Percentiles rank a stretch among this genome's conserved stretches.
phyloP scores from a whole-genome alignment of 2,888 invertebrate genomes.

The Druceiella hillmani region DNA sequence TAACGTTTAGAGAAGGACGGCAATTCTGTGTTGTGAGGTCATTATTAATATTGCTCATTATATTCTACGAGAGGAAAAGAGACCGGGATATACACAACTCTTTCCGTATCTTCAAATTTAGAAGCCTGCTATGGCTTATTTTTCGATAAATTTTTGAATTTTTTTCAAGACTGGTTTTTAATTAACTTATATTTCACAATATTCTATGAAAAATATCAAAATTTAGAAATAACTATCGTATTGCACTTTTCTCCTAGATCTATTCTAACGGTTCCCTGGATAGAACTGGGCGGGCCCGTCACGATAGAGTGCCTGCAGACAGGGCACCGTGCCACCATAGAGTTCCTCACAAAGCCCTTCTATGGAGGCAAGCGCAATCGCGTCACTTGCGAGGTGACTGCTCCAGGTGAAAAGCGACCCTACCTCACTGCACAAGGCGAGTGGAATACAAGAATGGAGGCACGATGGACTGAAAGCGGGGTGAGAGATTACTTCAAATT shows the following conservation, averaged over 20 bases:
- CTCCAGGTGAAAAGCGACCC: constrained; percentile 81
- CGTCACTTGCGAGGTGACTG: constrained; percentile 75
- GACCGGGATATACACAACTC: too few species aligned
- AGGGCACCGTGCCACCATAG: constrained; percentile 87
- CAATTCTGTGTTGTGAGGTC: too few species aligned
- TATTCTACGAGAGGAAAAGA: too few species aligned
- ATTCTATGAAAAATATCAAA: too few species aligned
- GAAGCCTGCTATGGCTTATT: too few species aligned
- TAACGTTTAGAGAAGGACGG: too few species aligned
- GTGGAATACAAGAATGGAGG: constrained; percentile 96
- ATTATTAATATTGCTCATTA: too few species aligned
- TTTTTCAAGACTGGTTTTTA: too few species aligned
- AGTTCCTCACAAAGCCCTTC: constrained; percentile 97
- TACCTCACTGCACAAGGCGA: constrained; percentile 88
- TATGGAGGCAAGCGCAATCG: constrained; percentile 94
- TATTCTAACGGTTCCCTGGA: constrained; percentile 97
- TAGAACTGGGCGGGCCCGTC: constrained; percentile 93
- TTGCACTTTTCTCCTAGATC: constrained; percentile 62
- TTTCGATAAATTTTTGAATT: too few species aligned
- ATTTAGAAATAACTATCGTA: too few species aligned
- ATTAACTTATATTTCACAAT: too few species aligned
- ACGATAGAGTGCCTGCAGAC: constrained; percentile 89
- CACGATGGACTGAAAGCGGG: constrained; percentile 73
- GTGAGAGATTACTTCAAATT: constrained; percentile 35
- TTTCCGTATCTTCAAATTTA: too few species aligned